These are phyloP conservation scores for Heliconius aoede DNA, from an alignment of 2,888 invertebrate genomes.

Conservation along the genomic window DNA sequence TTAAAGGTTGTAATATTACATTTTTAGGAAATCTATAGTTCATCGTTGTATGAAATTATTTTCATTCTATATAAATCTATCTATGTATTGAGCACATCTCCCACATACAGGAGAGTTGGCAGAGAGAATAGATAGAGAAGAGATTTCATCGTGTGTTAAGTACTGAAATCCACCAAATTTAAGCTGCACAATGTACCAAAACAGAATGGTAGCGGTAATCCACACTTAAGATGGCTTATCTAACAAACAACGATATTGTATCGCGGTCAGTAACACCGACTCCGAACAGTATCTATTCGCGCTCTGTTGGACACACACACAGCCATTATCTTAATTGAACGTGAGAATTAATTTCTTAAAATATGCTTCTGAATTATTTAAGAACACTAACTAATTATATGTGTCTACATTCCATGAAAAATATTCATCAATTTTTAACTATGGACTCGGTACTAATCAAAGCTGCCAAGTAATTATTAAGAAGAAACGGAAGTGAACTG, in stretches of 20 bases:
- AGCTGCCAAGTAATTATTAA: background rate
- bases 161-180: no score
- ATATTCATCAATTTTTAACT: background rate
- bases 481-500: background rate
- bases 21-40: no score
- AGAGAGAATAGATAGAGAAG: no score
- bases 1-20: no score
- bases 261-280: constrained; percentile 35
- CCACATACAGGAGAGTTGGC: no score
- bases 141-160: no score
- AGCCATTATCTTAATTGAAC: constrained; percentile 26
- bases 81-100: no score
- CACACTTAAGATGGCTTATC: constrained; percentile 17
- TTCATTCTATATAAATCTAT: no score
- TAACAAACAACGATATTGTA: constrained; percentile 25
- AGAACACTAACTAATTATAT: constrained; percentile 16
- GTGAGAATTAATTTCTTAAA: constrained; percentile 27
- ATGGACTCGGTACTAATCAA: no score
- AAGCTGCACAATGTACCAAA: background rate
- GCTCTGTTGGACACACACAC: constrained; percentile 41
- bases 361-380: constrained; percentile 1
- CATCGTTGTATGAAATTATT: no score
- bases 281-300: constrained; percentile 36
- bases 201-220: background rate
- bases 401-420: constrained; percentile 22